Conservation (phyloP, 2,113 vertebrate species). For the Leucoraja erinaceus region DNA sequence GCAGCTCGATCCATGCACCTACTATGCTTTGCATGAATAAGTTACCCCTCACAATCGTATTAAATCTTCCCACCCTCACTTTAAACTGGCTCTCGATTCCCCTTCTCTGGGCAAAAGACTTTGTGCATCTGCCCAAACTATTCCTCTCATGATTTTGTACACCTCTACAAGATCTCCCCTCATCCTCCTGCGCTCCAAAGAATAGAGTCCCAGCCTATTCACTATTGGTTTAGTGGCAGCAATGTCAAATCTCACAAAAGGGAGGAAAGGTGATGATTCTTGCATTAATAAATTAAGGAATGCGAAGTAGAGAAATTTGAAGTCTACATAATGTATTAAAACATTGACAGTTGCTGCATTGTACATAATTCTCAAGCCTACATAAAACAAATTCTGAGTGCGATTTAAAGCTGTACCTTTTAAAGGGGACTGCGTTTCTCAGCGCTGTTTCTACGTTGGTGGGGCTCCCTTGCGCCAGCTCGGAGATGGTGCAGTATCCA, state of each 20-base stretch:
- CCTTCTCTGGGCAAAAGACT: too few species aligned
- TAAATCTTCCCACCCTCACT: too few species aligned
- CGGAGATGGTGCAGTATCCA: slow-evolving; percentile 78
- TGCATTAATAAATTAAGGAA: background rate
- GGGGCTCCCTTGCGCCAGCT: slow-evolving; percentile 70
- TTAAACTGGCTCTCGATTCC: too few species aligned
- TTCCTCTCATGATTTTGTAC: too few species aligned
- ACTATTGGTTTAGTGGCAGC: background rate
- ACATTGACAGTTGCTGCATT: slow-evolving; percentile 31
- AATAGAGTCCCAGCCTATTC: too few species aligned
- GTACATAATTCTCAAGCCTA: background rate
- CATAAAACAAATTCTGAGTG: background rate
- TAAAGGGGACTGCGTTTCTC: slow-evolving; percentile 81
- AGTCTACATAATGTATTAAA: slow-evolving; percentile 13
- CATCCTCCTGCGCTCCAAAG: too few species aligned
- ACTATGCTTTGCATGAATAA: too few species aligned
- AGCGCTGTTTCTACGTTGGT: slow-evolving; percentile 72
- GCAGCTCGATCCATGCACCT: too few species aligned
- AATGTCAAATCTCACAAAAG: background rate
- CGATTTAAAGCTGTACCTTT: slow-evolving; percentile 66
- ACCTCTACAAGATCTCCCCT: too few species aligned
- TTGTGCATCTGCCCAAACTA: too few species aligned
- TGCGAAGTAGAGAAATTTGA: background rate
- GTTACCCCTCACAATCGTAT: too few species aligned
- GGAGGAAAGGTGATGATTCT: background rate